Evolutionary conservation across 1,140 invertebrate genomes (phyloP), one percentile per base, ranked within the genome.

Genomic region (Chionoecetes opilio): DNA sequence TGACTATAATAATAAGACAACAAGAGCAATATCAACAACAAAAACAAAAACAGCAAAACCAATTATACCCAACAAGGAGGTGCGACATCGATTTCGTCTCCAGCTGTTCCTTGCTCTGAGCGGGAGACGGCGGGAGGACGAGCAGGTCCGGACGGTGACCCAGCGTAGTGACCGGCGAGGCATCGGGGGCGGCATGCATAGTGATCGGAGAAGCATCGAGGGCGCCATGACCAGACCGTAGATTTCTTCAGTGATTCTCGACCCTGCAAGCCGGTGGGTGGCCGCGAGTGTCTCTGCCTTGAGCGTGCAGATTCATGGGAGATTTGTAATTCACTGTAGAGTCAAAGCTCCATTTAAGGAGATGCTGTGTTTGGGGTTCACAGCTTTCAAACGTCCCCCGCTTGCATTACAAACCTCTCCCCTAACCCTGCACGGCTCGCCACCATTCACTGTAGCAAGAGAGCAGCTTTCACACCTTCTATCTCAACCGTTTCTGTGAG

Each of bases 321-420:
- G 63, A 75, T 75, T 75, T 75, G 63, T 75, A 75, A 75, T 75
- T 75, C 63, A 75, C 63, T 75, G 63, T 75, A 75, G 63, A 75
- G 63, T 75, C 63, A 75, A 75, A 75, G 63, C 63, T 75, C 63
- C 63, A 21, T 11, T 26, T 26, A 75, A 75, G 63, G 63, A 75
- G 63, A 26, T 75, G 63, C 63, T 75, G 63, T 75, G 63, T 75
- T 75, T 75, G 63, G 63, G 63, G 63, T 75, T 75, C 63, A 75
- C 63, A 75, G 63, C 63, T 75, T 75, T 26, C 63, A n/a, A 75
- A 75, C 63, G 63, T 75, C 63, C 63, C 63, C 63, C 63, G 6
- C 63, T 75, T 75, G 63, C 63, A n/a, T 75, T 75, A 75, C 63
- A 75, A 75, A 75, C 63, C 21, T 75, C 63, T 75, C 63, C 63